Conservation (phyloP, 2,888 invertebrate species). For the Coenonympha glycerion region DNA sequence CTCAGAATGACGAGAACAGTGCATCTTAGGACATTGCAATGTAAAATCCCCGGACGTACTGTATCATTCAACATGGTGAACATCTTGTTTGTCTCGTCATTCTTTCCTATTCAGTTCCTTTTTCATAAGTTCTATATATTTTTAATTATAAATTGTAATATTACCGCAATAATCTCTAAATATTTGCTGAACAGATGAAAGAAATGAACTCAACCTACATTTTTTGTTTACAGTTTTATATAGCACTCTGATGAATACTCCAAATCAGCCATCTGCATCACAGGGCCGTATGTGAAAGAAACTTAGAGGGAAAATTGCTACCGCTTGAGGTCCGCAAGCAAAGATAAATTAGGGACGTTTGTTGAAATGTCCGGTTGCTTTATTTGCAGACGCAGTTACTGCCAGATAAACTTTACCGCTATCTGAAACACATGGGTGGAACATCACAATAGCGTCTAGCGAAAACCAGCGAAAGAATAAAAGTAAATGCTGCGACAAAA, state of each 20-base stretch:
- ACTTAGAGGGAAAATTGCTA: slow-evolving; percentile 60
- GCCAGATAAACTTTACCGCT: slow-evolving; percentile 40
- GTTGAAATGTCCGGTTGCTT: slow-evolving; percentile 54
- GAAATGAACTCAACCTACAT: slow-evolving; percentile 4
- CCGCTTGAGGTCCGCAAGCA: slow-evolving; percentile 56
- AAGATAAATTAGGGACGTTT: slow-evolving; percentile 66
- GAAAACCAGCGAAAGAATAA: neutral
- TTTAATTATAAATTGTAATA: neutral
- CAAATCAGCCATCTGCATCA: slow-evolving; percentile 35
- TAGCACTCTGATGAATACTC: slow-evolving; percentile 13
- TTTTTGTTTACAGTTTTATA: slow-evolving; percentile 8
- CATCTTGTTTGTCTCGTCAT: too few relatives aligned
- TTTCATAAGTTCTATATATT: too few relatives aligned
- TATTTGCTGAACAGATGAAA: neutral
- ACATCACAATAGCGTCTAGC: slow-evolving; percentile 28
- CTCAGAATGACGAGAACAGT: too few relatives aligned
- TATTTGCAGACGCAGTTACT: slow-evolving; percentile 60
- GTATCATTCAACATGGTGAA: too few relatives aligned
- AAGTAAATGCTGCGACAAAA: too few relatives aligned
- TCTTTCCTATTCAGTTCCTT: too few relatives aligned
- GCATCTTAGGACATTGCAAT: too few relatives aligned
- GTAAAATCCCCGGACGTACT: too few relatives aligned
- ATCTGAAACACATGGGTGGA: slow-evolving; percentile 45
- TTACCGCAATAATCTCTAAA: neutral
- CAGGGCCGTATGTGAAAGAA: slow-evolving; percentile 46